A percentile compares a stretch with the other conserved stretches of the same genome.
Evolutionary conservation across 2,888 invertebrate species (phyloP).

Genomic region (Chesias legatella): DNA sequence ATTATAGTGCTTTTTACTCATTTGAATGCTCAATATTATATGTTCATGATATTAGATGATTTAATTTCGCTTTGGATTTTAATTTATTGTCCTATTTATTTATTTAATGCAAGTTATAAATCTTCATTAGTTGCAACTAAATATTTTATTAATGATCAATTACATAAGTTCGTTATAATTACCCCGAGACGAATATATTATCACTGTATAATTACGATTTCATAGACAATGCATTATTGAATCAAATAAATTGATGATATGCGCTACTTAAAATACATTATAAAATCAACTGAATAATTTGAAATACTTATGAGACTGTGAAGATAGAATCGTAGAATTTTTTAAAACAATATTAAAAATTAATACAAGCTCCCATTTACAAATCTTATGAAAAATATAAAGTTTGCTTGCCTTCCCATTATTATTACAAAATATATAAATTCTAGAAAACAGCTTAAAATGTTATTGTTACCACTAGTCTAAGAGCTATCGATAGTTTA

Average conservation of each 20-base stretch:
- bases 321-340: conserved; percentile 20
- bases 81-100: conserved; percentile 56
- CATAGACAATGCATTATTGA: conserved; percentile 2
- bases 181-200: conserved; percentile 1
- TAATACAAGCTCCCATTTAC: conserved; percentile 5
- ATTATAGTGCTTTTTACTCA: conserved; percentile 66
- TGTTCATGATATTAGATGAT: conserved; percentile 74
- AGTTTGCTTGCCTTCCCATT: conserved; percentile 17
- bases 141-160: conserved; percentile 1
- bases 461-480: conserved; percentile 79
- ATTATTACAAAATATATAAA: conserved; percentile 36
- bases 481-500: conserved; percentile 69
- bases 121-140: conserved; percentile 22
- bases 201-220: conserved; percentile 5
- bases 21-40: conserved; percentile 75
- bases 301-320: conserved; percentile 18
- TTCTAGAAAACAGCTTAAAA: conserved; percentile 52
- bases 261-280: too few relatives aligned
- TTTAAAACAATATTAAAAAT: conserved; percentile 11
- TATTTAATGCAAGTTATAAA: conserved; percentile 43
- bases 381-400: conserved; percentile 2
- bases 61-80: conserved; percentile 53
- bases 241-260: too few relatives aligned
- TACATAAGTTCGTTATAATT: not conserved
- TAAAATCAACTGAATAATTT: conserved; percentile 7